phyloP scores from a whole-genome alignment of 2,888 invertebrate species.

The Metellina segmentata region DNA sequence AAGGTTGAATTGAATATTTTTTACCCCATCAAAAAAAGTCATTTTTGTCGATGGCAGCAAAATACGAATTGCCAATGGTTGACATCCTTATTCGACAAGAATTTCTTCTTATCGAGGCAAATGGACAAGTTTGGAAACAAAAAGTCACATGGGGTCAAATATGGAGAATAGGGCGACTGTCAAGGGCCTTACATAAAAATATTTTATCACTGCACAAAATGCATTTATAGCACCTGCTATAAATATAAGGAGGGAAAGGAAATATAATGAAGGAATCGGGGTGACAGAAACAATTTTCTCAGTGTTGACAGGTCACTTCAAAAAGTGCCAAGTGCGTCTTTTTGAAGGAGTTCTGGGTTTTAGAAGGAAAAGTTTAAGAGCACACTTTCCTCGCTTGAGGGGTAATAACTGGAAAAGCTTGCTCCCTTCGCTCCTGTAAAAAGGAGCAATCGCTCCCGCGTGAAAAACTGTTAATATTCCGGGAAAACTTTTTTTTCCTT shows the following conservation, averaged over 20 bases:
- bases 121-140: too few species aligned
- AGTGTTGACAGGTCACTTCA: slow-evolving; percentile 73
- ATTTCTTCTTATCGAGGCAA: too few species aligned
- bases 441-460: slow-evolving; percentile 46
- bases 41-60: too few species aligned
- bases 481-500: slow-evolving; percentile 21
- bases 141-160: too few species aligned
- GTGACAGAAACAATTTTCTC: slow-evolving; percentile 61
- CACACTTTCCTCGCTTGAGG: slow-evolving; percentile 39
- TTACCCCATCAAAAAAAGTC: too few species aligned
- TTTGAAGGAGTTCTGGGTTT: slow-evolving; percentile 13
- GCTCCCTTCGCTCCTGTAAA: slow-evolving; percentile 11
- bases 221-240: too few species aligned
- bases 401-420: slow-evolving; percentile 52
- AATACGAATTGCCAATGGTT: too few species aligned
- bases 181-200: too few species aligned
- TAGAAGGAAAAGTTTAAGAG: slow-evolving; percentile 42
- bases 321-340: slow-evolving; percentile 42
- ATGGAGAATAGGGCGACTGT: too few species aligned
- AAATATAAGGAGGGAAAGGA: neutral
- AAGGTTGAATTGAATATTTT: too few species aligned
- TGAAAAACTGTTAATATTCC: slow-evolving; percentile 47
- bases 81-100: too few species aligned
- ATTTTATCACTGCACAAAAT: too few species aligned
- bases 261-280: slow-evolving; percentile 31